Evolutionary conservation across 1,140 invertebrate genomes (phyloP), one percentile per base, ranked within the genome.

Genomic region (Grapholita molesta): DNA sequence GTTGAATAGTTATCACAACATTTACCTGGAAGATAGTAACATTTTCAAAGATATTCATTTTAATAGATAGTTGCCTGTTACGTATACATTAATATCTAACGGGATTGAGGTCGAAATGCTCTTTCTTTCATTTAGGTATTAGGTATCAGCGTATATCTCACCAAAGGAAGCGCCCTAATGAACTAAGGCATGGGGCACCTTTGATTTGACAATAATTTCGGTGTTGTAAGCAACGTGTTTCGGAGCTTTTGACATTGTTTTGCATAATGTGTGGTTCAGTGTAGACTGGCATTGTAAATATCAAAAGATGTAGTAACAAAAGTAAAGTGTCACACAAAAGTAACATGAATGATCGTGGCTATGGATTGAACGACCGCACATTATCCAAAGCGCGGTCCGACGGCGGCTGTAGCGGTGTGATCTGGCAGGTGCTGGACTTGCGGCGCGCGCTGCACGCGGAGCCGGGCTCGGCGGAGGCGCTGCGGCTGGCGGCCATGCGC

Each of bases 371-470:
- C 6, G 18, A 48, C 42, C 42, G 42, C 42, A 48, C 42, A 48
- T 48, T 48, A 48, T 32, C 35, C 30, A 35, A 42, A 28, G 71
- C 9, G 1, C 15, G 1, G 35, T 38, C n/a, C n/a, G 35, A n/a
- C 12, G 24, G 55, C n/a, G 25, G 55, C 6, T 61, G 55, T 74
- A 74, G 74, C 82, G 86, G 82, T 67, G 57, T 21, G 84, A 86
- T 77, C 77, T 89, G 92, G 80, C 82, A 95, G 94, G 94, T 95
- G 88, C 92, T 94, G 92, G 94, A 95, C 91, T 91, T 95, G 82
- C 93, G 94, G 90, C 92, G 94, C 84, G 94, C 94, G 77, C 93
- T 95, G 82, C 94, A 95, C 86, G 94, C 94, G 67, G 94, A 94
- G 87, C 93, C 93, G 24, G 89, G 90, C 66, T 90, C 91, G 67